Evolutionary conservation across 35 echinoderm and acorn worm genomes (phyloP), one percentile per base, ranked within the genome.

Genomic region (Amphiura filiformis): DNA sequence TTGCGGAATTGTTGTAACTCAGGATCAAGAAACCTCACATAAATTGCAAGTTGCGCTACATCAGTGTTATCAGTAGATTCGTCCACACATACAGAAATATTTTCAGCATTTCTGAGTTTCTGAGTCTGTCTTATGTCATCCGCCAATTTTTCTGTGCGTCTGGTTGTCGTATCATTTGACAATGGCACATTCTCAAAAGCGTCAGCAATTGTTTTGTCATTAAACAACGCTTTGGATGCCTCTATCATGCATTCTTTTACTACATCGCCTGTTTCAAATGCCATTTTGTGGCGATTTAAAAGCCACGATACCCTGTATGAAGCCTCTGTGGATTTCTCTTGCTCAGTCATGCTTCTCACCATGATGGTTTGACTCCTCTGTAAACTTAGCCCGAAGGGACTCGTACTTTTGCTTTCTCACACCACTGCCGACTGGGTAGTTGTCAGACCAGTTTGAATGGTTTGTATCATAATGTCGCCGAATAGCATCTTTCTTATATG

Each of bases 61-160:
- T 87, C 65, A n/a, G 85, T 87, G 39, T 39, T 87, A 36, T 87
- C 85, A 35, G 65, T 77, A n/a, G 61, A 77, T 87, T 87, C 85
- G 77, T 87, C 85, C 35, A 87, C 61, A 70, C 61, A 70, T 11
- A 70, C 75, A 77, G 85, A 87, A 87, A 87, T 87, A 44, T 77
- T 77, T 77, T 70, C 61, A 30, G 70, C 56, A 87, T 65, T 87
- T 87, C 65, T 77, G 30, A 87, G 85, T 87, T 87, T 80, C 15
- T 37, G 13, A 35, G 78, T 80, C 35, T 80, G 32, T 4, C 39
- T 80, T 33, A 38, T 33, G 22, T 38, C 15, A 35, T 38, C 3
- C 34, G 35, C 22, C 28, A 38, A 35, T 36, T 77, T 26, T 39
- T 80, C 34, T 80, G 35, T 41, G 18, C 78, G 39, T 80, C 2